These are phyloP conservation scores for Xestia xanthographa DNA, from an alignment of 2,888 invertebrate species.

Conservation along the genomic window DNA sequence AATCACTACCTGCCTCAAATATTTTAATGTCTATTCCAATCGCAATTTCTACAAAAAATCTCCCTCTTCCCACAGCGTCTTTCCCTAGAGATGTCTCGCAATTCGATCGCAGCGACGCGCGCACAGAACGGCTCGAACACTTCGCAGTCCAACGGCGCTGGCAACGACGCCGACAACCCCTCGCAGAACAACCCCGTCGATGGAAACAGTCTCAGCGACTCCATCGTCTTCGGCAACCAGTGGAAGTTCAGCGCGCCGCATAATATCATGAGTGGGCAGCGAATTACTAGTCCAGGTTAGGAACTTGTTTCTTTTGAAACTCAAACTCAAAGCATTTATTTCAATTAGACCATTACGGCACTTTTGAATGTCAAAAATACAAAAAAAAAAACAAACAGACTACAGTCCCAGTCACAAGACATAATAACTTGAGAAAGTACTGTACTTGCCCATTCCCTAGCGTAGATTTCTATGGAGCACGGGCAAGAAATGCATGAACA, in stretches of 20 bases:
- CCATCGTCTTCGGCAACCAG: slow-evolving; percentile 76
- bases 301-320: neutral
- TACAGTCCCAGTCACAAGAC: too few relatives aligned
- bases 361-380: too few relatives aligned
- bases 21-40: neutral
- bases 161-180: slow-evolving; percentile 76
- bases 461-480: too few relatives aligned
- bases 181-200: slow-evolving; percentile 86
- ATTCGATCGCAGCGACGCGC: slow-evolving; percentile 91
- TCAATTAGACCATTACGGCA: too few relatives aligned
- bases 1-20: too few relatives aligned
- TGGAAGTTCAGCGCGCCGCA: slow-evolving; percentile 82
- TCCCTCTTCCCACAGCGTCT: slow-evolving; percentile 88
- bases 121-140: slow-evolving; percentile 68
- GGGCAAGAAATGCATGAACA: too few relatives aligned
- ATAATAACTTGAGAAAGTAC: too few relatives aligned
- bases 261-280: slow-evolving; percentile 72
- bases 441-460: too few relatives aligned
- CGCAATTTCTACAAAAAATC: neutral
- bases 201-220: slow-evolving; percentile 78
- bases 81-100: slow-evolving; percentile 92
- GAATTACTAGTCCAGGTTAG: slow-evolving; percentile 79
- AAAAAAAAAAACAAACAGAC: too few relatives aligned
- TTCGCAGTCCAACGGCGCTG: slow-evolving; percentile 62
- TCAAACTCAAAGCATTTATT: too few relatives aligned